Percentiles rank a stretch among this genome's conserved stretches.
Evolutionary conservation across 2,113 vertebrate genomes (phyloP).

Genomic region (Bufo gargarizans): DNA sequence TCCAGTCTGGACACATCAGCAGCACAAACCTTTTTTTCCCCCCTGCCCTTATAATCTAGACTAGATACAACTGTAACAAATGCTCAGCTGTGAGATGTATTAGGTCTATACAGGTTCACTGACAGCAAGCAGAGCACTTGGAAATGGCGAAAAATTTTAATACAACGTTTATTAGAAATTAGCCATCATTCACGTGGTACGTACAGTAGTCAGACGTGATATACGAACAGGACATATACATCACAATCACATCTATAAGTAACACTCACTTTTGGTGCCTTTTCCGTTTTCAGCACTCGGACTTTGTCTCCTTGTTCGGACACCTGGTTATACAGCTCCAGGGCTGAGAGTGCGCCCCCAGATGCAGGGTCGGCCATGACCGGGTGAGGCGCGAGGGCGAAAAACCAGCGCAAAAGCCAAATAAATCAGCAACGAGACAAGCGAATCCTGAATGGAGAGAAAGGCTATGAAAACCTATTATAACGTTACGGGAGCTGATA

Average conservation of each 20-base stretch:
- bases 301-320: slow-evolving; percentile 83
- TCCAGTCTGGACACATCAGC: no score
- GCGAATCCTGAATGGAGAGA: not conserved
- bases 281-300: slow-evolving; percentile 80
- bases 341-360: slow-evolving; percentile 66
- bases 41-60: no score
- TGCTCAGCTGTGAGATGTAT: not conserved
- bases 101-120: not conserved
- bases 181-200: not conserved
- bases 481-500: not conserved
- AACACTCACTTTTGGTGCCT: slow-evolving; percentile 81
- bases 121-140: not conserved
- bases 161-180: not conserved
- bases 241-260: not conserved
- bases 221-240: not conserved
- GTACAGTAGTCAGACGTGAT: not conserved
- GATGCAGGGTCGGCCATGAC: slow-evolving; percentile 75
- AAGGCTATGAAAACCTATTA: not conserved
- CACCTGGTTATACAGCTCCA: slow-evolving; percentile 83
- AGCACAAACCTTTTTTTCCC: no score
- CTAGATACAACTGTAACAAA: not conserved
- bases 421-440: not conserved
- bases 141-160: not conserved
- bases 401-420: not conserved
- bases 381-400: not conserved